These are phyloP conservation scores for Caloenas nicobarica DNA, from an alignment of 2,113 vertebrate species.

Conservation along the genomic window DNA sequence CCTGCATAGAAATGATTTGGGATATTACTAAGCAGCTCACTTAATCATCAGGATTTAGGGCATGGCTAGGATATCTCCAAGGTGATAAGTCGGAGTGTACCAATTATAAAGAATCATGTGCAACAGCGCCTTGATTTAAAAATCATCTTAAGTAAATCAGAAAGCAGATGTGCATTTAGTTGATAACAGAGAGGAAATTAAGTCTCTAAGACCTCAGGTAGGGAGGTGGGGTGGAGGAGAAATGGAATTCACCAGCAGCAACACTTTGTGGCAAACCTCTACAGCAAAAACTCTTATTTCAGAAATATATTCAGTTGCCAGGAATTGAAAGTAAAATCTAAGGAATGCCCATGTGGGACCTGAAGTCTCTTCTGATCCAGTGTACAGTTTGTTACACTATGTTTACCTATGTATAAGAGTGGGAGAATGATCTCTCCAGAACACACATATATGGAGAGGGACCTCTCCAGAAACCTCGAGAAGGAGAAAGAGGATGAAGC, in stretches of 20 bases:
- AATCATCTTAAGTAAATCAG: constrained; percentile 37
- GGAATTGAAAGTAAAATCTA: neutral
- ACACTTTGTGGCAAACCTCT: neutral
- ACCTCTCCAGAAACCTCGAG: neutral
- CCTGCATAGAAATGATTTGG: neutral
- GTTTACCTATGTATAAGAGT: neutral
- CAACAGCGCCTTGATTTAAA: constrained; percentile 21
- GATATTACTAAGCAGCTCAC: constrained; percentile 19
- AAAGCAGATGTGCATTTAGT: constrained; percentile 30
- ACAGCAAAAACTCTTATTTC: neutral
- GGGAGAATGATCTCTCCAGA: neutral
- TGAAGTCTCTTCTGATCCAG: neutral
- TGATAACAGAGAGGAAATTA: neutral
- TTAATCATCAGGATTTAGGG: constrained; percentile 30
- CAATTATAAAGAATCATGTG: constrained; percentile 25
- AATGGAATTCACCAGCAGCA: neutral
- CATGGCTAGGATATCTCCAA: constrained; percentile 17
- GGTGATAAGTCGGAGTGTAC: constrained; percentile 25
- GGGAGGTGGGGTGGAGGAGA: neutral
- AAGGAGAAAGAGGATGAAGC: neutral
- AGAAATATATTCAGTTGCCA: neutral
- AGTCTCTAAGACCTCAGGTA: neutral
- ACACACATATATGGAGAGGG: neutral
- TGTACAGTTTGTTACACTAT: neutral
- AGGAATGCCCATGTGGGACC: neutral